Conservation (phyloP, 2,888 invertebrate genomes). For the Oxytorus armatus region DNA sequence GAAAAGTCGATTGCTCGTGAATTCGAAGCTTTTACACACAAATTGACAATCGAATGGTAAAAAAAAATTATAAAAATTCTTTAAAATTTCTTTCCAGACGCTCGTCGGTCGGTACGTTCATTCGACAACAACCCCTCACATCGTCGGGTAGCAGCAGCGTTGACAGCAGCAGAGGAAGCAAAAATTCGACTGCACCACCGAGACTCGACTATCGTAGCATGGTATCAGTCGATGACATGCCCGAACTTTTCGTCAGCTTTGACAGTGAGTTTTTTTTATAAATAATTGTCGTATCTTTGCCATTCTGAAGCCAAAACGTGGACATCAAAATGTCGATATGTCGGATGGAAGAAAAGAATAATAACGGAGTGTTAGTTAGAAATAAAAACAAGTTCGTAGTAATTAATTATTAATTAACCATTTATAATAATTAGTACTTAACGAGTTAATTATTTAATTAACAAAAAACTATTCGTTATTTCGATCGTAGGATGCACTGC, state of each 20-base stretch:
- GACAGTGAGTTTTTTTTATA: constrained; percentile 91
- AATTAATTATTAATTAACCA: constrained; percentile 1
- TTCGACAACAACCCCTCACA: constrained; percentile 88
- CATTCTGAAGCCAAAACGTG: no score
- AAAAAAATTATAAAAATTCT: not conserved
- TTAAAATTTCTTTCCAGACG: constrained; percentile 87
- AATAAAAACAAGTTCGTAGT: no score
- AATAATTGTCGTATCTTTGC: not conserved
- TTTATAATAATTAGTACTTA: constrained; percentile 12
- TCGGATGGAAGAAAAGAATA: no score
- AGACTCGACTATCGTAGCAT: constrained; percentile 95
- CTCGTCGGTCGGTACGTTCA: constrained; percentile 94
- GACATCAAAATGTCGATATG: no score
- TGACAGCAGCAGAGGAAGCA: constrained; percentile 87
- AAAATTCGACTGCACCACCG: constrained; percentile 87
- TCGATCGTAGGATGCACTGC: constrained; percentile 74
- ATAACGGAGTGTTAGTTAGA: not conserved
- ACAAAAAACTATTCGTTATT: no score
- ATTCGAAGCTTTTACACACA: constrained; percentile 46
- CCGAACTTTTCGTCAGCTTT: constrained; percentile 96
- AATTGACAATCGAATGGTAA: not conserved
- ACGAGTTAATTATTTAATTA: constrained; percentile 15
- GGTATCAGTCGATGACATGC: constrained; percentile 97
- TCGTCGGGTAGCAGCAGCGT: constrained; percentile 86
- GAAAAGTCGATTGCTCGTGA: constrained; percentile 34